A percentile compares a stretch with the other conserved stretches of the same genome.
Conservation (phyloP, 2,113 vertebrate genomes). For the Thermophis baileyi region DNA sequence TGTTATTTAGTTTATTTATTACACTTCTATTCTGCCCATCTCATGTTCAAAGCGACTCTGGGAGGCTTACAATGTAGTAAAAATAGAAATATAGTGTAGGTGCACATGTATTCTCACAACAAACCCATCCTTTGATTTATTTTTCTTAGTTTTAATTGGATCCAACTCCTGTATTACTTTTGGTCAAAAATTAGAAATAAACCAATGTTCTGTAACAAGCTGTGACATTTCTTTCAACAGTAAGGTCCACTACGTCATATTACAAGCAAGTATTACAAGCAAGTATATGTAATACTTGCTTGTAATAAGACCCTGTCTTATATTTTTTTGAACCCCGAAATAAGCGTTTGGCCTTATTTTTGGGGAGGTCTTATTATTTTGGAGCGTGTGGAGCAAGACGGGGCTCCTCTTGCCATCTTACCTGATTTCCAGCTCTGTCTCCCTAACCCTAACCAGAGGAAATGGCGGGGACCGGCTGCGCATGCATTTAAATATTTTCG, state of each 20-base stretch:
- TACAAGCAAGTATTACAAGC: neutral
- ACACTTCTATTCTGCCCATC: neutral
- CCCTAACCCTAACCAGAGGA: no score
- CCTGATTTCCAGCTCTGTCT: no score
- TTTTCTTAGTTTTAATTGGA: neutral
- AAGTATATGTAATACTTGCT: no score
- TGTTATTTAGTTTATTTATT: neutral
- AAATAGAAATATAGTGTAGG: neutral
- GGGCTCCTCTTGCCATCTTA: no score
- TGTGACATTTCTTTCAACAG: neutral
- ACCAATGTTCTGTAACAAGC: neutral
- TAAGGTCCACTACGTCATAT: neutral
- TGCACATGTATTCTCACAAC: neutral
- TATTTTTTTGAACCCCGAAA: no score
- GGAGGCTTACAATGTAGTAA: neutral
- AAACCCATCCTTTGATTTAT: neutral
- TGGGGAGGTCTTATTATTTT: no score
- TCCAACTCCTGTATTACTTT: neutral
- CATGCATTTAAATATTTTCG: no score
- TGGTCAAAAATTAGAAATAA: neutral
- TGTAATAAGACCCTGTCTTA: no score
- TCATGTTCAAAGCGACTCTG: neutral
- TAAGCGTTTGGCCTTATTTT: no score
- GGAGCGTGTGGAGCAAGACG: no score
- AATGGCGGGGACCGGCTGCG: no score